Percentiles rank a stretch among this genome's conserved stretches.
phyloP scores from a whole-genome alignment of 2,888 invertebrate genomes.

The Liodrosophila aerea region DNA sequence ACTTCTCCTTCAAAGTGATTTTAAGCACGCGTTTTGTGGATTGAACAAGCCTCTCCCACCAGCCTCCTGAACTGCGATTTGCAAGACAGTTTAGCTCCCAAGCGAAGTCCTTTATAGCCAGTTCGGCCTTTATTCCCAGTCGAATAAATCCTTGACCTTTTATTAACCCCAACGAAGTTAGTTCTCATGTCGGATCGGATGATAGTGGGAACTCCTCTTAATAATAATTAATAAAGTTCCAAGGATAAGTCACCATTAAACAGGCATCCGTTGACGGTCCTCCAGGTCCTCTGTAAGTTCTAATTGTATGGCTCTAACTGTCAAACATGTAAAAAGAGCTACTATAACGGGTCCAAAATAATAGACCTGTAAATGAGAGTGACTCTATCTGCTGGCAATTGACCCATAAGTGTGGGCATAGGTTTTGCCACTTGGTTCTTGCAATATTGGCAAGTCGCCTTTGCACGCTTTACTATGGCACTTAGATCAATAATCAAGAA shows the following conservation, averaged over 20 bases:
- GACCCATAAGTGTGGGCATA: slow-evolving; percentile 34
- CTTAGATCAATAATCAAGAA: background rate
- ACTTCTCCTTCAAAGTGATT: background rate
- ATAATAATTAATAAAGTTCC: slow-evolving; percentile 30
- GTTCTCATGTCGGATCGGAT: slow-evolving; percentile 7
- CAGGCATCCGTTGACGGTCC: slow-evolving; percentile 40
- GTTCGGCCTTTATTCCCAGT: too few relatives aligned
- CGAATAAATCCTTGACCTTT: too few relatives aligned
- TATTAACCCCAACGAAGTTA: too few relatives aligned
- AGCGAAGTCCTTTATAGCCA: background rate
- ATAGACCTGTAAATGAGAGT: slow-evolving; percentile 35
- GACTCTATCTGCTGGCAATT: slow-evolving; percentile 33
- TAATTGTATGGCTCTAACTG: slow-evolving; percentile 38
- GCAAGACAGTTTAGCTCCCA: background rate
- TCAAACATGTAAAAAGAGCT: slow-evolving; percentile 45
- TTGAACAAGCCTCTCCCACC: background rate
- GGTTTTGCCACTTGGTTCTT: background rate
- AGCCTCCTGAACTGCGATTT: background rate
- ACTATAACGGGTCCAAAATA: slow-evolving; percentile 43
- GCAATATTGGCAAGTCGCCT: background rate
- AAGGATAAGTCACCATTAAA: slow-evolving; percentile 25
- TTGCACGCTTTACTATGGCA: background rate
- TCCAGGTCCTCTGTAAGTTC: slow-evolving; percentile 39
- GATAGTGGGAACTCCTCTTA: slow-evolving; percentile 2
- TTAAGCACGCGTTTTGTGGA: background rate